Conservation (phyloP, 2,797 vertebrate species). For the Hafferia zeledoni region DNA sequence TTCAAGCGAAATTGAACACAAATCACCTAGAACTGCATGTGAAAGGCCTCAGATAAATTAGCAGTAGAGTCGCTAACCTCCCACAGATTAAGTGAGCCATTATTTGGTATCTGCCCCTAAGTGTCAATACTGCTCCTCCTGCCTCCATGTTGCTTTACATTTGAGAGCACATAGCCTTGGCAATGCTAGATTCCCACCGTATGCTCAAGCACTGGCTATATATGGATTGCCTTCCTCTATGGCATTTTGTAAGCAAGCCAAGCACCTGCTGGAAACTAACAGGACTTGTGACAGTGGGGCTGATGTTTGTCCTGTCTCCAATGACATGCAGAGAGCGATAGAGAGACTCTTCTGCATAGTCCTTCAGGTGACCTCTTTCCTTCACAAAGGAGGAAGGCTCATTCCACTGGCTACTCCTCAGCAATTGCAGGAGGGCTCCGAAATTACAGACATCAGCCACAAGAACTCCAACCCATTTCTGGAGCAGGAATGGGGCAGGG, state of each 20-base stretch:
- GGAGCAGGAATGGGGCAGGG: background rate
- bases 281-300: background rate
- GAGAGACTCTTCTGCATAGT: background rate
- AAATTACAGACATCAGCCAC: background rate
- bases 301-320: background rate
- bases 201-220: rapidly evolving
- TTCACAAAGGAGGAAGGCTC: background rate
- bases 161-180: background rate
- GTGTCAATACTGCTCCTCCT: background rate
- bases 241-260: background rate
- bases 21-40: background rate
- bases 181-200: background rate
- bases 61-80: background rate
- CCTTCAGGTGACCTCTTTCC: background rate
- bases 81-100: background rate
- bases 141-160: background rate
- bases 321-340: rapidly evolving
- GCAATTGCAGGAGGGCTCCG: background rate
- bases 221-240: background rate
- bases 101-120: background rate
- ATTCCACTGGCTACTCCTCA: background rate
- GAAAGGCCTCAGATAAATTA: conserved; percentile 15
- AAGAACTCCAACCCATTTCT: background rate
- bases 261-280: background rate
- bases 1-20: conserved; percentile 24